These are phyloP conservation scores for Misgurnus mizolepis DNA, from an alignment of 2,113 vertebrate genomes.

Conservation along the genomic window DNA sequence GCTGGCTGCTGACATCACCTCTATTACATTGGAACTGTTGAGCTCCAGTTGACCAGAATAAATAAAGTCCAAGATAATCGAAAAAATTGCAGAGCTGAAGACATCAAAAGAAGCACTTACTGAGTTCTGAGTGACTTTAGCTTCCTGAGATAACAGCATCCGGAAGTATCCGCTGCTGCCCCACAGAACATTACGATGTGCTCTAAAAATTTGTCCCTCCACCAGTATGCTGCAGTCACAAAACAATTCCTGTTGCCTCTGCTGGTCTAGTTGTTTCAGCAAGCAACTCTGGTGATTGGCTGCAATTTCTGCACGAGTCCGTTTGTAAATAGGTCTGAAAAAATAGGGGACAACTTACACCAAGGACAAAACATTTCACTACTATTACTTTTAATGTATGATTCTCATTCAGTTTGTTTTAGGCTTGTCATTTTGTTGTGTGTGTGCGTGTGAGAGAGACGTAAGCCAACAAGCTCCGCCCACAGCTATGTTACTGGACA, in stretches of 20 bases:
- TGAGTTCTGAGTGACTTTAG: slow-evolving; percentile 77
- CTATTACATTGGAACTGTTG: slow-evolving; percentile 91
- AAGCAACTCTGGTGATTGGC: slow-evolving; percentile 88
- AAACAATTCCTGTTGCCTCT: slow-evolving; percentile 90
- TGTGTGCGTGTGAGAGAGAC: no score
- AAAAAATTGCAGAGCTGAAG: slow-evolving; percentile 91
- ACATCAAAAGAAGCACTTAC: slow-evolving; percentile 89
- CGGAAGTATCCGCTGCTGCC: slow-evolving; percentile 97
- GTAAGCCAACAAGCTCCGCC: slow-evolving; percentile 11
- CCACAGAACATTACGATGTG: slow-evolving; percentile 93
- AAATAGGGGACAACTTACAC: background rate
- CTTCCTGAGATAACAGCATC: slow-evolving; percentile 90
- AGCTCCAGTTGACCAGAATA: slow-evolving; percentile 94
- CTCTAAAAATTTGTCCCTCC: slow-evolving; percentile 91
- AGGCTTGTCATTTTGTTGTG: no score
- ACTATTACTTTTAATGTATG: no score
- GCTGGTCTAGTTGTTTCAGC: slow-evolving; percentile 90
- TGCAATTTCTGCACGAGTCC: slow-evolving; percentile 87
- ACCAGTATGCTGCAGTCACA: slow-evolving; percentile 94
- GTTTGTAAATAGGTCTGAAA: slow-evolving; percentile 48
- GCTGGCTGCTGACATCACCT: slow-evolving; percentile 97
- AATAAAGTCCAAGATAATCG: slow-evolving; percentile 93
- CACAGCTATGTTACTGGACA: slow-evolving; percentile 64
- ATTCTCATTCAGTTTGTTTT: no score
- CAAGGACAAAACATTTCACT: no score